A percentile compares a stretch with the other conserved stretches of the same genome.
Conservation (phyloP, 1,140 invertebrate species). For the Choristoneura fumiferana region DNA sequence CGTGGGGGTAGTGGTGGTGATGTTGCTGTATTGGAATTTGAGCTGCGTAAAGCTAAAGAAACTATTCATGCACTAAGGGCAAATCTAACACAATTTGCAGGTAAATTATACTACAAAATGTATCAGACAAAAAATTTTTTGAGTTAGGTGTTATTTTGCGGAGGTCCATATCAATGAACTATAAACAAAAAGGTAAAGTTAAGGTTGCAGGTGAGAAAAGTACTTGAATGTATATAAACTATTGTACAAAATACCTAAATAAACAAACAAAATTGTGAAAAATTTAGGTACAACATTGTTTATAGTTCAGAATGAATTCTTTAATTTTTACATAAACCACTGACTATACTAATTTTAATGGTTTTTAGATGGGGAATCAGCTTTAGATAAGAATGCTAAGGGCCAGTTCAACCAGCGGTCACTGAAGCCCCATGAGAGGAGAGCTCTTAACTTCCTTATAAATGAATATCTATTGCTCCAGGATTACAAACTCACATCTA, state of each 20-base stretch:
- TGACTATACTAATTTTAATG: not conserved
- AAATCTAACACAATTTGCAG: slow-evolving; percentile 89
- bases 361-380: slow-evolving; percentile 68
- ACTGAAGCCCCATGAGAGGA: slow-evolving; percentile 90
- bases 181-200: too few relatives aligned
- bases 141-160: too few relatives aligned
- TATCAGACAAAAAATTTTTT: too few relatives aligned
- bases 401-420: slow-evolving; percentile 65
- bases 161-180: too few relatives aligned
- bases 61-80: slow-evolving; percentile 90
- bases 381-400: slow-evolving; percentile 71
- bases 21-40: slow-evolving; percentile 93
- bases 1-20: slow-evolving; percentile 80
- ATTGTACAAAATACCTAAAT: too few relatives aligned
- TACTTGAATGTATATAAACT: too few relatives aligned
- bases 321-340: too few relatives aligned
- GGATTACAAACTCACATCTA: slow-evolving; percentile 93
- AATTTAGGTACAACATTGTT: too few relatives aligned
- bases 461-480: slow-evolving; percentile 91
- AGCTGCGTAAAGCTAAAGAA: slow-evolving; percentile 91
- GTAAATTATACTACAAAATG: slow-evolving; percentile 64
- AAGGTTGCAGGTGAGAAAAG: too few relatives aligned
- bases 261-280: too few relatives aligned
- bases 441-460: slow-evolving; percentile 92
- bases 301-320: too few relatives aligned